Evolutionary conservation across 2,113 vertebrate genomes (phyloP).

Genomic region (Macrotus californicus): DNA sequence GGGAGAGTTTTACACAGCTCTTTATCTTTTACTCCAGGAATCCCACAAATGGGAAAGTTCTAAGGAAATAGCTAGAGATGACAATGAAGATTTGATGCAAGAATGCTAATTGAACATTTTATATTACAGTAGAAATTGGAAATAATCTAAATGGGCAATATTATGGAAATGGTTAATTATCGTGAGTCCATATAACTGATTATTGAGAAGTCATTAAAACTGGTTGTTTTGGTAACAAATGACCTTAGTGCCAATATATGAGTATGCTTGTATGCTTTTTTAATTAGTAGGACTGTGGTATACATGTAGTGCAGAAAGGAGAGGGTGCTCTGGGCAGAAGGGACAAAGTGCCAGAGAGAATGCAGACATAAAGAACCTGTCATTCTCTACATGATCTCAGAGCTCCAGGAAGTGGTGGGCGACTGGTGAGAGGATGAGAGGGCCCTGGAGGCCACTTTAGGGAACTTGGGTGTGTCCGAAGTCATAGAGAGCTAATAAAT

Average conservation of each 20-base stretch:
- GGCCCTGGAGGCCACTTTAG: neutral
- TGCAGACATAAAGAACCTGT: neutral
- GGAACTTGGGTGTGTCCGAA: neutral
- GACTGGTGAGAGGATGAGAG: neutral
- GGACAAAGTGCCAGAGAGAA: neutral
- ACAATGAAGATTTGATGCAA: neutral
- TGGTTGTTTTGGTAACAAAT: neutral
- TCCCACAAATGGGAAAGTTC: neutral
- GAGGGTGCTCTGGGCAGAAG: neutral
- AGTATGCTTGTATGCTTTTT: neutral
- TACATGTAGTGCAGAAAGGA: neutral
- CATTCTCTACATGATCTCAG: neutral
- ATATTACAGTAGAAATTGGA: neutral
- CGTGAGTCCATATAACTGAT: neutral
- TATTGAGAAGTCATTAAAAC: neutral
- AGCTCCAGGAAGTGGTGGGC: neutral
- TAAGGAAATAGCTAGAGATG: slow-evolving; percentile 4
- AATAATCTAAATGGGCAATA: neutral
- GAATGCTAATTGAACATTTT: neutral
- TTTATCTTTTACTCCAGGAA: neutral
- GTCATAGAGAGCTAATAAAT: neutral
- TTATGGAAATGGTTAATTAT: neutral
- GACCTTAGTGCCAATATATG: neutral
- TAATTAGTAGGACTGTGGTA: neutral
- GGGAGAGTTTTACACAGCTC: neutral